Evolutionary conservation across 2,113 vertebrate genomes (phyloP).

Genomic region (Glareola pratincola): DNA sequence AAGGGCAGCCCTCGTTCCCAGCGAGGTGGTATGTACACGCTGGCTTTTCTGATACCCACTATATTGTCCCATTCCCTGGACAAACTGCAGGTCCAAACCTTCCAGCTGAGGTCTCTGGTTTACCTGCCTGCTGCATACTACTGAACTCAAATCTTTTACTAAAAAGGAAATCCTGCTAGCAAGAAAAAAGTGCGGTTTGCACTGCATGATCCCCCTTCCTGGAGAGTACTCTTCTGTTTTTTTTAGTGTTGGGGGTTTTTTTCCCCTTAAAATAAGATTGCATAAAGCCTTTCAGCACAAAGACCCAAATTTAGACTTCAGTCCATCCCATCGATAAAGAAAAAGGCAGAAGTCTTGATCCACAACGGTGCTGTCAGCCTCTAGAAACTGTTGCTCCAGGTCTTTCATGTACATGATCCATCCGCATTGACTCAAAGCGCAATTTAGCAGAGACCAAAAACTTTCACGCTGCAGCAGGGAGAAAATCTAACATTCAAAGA

Average conservation of each 20-base stretch:
- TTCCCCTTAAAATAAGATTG: not conserved
- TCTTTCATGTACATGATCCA: not conserved
- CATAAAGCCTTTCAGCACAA: not conserved
- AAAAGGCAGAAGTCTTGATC: not conserved
- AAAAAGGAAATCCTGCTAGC: not conserved
- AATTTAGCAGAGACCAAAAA: not conserved
- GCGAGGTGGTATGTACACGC: not conserved
- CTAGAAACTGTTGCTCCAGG: not conserved
- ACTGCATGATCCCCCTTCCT: not conserved
- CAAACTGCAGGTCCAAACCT: not conserved
- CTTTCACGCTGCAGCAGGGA: not conserved
- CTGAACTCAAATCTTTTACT: not conserved
- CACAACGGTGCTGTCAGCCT: not conserved
- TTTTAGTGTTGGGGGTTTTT: not conserved
- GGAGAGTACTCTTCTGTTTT: not conserved
- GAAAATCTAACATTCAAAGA: not conserved
- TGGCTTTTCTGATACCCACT: not conserved
- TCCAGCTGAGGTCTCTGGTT: not conserved
- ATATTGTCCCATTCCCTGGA: not conserved
- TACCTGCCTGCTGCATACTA: not conserved
- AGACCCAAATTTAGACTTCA: not conserved
- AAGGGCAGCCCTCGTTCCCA: not conserved
- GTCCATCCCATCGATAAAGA: not conserved
- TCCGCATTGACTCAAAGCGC: not conserved
- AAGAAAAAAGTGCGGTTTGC: not conserved